A percentile compares a stretch with the other conserved stretches of the same genome.
These are phyloP conservation scores for Hydrolagus affinis DNA, from an alignment of 2,113 vertebrate genomes.

Conservation along the genomic window DNA sequence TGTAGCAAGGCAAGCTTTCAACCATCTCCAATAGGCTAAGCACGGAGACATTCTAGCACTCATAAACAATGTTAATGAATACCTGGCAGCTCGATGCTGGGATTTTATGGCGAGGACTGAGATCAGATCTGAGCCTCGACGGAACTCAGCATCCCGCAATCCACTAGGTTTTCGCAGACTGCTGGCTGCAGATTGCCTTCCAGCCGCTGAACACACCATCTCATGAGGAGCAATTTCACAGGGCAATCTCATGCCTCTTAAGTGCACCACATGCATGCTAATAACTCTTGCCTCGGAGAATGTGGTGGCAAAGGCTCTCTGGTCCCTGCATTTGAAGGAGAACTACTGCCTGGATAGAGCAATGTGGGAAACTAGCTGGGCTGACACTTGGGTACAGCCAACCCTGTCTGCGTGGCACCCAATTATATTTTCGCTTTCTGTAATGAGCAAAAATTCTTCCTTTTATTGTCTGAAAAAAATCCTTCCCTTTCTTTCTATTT, in stretches of 20 bases:
- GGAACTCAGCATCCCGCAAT: not conserved
- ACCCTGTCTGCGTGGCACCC: not conserved
- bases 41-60: not conserved
- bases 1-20: not conserved
- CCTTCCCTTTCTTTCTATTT: not conserved
- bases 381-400: not conserved
- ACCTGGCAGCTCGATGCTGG: not conserved
- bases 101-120: not conserved
- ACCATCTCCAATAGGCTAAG: not conserved
- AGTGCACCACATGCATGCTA: not conserved
- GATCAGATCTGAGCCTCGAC: not conserved
- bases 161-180: not conserved
- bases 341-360: not conserved
- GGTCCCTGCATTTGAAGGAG: not conserved
- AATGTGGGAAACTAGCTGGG: not conserved
- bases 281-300: slow-evolving; percentile 14
- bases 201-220: not conserved
- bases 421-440: not conserved
- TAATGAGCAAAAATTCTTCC: slow-evolving; percentile 5
- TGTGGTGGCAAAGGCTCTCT: too few relatives aligned
- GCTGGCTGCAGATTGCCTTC: not conserved
- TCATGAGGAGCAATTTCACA: not conserved
- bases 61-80: not conserved
- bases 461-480: slow-evolving; percentile 1
- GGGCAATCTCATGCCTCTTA: not conserved